Conservation (phyloP, 2,888 invertebrate genomes). For the Eupeodes luniger region DNA sequence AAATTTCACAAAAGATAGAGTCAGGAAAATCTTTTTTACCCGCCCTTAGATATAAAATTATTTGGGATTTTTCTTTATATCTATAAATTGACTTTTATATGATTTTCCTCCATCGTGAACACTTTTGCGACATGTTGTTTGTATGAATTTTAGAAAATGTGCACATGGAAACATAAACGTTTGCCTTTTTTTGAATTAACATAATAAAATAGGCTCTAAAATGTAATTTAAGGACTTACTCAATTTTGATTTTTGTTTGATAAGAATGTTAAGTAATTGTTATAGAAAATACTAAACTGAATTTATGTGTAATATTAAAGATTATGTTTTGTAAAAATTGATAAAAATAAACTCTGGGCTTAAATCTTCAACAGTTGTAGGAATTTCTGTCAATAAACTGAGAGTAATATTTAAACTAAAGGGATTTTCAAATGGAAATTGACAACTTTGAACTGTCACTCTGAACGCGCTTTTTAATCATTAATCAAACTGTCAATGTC, state of each 20-base stretch:
- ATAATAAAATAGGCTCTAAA: not conserved
- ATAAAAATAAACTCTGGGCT: too few species aligned
- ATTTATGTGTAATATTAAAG: too few species aligned
- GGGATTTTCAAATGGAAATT: too few species aligned
- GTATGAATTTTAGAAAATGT: not conserved
- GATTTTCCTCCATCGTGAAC: not conserved
- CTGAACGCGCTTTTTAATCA: too few species aligned
- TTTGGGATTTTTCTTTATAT: not conserved
- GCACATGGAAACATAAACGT: too few species aligned
- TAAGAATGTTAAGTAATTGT: not conserved
- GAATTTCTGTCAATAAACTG: too few species aligned
- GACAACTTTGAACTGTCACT: too few species aligned
- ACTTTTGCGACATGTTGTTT: not conserved
- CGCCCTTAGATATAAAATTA: too few species aligned
- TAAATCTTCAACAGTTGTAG: too few species aligned
- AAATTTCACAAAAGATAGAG: not conserved
- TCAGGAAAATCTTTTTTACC: not conserved
- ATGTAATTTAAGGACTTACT: not conserved
- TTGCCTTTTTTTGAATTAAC: not conserved
- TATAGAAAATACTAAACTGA: not conserved
- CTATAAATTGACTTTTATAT: not conserved
- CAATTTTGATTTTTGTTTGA: not conserved
- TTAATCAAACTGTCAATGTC: too few species aligned
- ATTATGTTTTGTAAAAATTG: too few species aligned
- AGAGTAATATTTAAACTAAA: too few species aligned